phyloP scores from a whole-genome alignment of 2,888 invertebrate genomes.

The Elmis aenea region DNA sequence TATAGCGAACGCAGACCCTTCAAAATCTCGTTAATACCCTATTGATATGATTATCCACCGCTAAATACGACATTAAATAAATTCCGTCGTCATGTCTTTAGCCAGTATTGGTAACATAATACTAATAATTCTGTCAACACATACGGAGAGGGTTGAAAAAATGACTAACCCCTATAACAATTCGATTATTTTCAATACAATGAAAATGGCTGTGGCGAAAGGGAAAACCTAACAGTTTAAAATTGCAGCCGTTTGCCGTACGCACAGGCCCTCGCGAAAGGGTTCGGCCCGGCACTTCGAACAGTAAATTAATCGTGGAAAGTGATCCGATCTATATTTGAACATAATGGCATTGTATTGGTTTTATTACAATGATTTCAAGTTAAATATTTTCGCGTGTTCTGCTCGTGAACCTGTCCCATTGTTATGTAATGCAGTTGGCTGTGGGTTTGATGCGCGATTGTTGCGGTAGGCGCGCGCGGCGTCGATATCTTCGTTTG shows the following conservation, averaged over 20 bases:
- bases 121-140: constrained; percentile 40
- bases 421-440: no score
- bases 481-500: no score
- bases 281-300: constrained; percentile 4
- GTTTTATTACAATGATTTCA: constrained; percentile 32
- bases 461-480: no score
- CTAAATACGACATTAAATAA: no score
- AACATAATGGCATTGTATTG: constrained; percentile 34
- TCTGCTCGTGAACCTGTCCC: constrained; percentile 25
- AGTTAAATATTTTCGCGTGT: constrained; percentile 38
- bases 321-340: constrained; percentile 27
- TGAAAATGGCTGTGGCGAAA: no score
- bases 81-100: no score
- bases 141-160: constrained; percentile 17
- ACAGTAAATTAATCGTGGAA: constrained; percentile 18
- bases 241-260: constrained; percentile 10
- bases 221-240: constrained; percentile 13
- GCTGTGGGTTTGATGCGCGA: no score
- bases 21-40: no score
- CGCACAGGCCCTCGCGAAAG: neutral
- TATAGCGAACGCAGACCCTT: no score
- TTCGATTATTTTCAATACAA: constrained; percentile 31
- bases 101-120: constrained; percentile 37
- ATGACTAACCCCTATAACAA: constrained; percentile 19
- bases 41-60: no score